A percentile compares a stretch with the other conserved stretches of the same genome.
Conservation (phyloP, 37 sponge, comb jelly and placozoan genomes). For the Spongilla lacustris region DNA sequence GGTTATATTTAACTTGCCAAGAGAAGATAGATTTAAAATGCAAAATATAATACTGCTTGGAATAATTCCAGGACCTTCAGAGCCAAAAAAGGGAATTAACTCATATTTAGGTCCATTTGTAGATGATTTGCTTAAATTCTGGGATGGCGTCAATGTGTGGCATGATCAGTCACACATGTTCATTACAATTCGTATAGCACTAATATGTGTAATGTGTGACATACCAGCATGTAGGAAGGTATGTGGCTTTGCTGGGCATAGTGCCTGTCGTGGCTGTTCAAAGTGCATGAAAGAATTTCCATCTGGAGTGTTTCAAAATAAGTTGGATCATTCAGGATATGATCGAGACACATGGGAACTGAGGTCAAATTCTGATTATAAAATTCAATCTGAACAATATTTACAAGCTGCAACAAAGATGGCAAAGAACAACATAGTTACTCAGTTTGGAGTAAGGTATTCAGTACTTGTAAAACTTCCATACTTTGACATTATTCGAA, state of each 20-base stretch:
- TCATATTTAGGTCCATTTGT: constrained; percentile 51
- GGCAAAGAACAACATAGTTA: constrained; percentile 9
- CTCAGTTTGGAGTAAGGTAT: constrained; percentile 35
- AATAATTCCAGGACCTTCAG: constrained; percentile 69
- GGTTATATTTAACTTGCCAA: constrained; percentile 50
- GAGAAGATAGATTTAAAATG: constrained; percentile 27
- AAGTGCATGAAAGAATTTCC: constrained; percentile 42
- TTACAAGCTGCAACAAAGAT: constrained; percentile 2
- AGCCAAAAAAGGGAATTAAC: constrained; percentile 47
- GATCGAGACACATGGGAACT: constrained; percentile 9
- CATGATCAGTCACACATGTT: neutral
- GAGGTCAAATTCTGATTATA: neutral
- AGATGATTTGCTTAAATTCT: constrained; percentile 40
- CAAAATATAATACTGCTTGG: constrained; percentile 56
- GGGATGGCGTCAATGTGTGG: constrained; percentile 36
- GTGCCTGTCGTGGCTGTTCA: constrained; percentile 32
- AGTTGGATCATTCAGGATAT: constrained; percentile 33
- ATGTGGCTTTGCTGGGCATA: constrained; percentile 44
- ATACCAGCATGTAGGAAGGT: constrained; percentile 49
- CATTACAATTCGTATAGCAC: constrained; percentile 15
- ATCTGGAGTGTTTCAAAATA: neutral
- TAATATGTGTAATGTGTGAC: constrained; percentile 53
- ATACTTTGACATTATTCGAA: constrained; percentile 53
- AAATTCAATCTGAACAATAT: too few species aligned
- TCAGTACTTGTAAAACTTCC: constrained; percentile 46